Base-by-base conservation (phyloP, 2,113 vertebrate species). In the Ramphastos sulfuratus region DNA sequence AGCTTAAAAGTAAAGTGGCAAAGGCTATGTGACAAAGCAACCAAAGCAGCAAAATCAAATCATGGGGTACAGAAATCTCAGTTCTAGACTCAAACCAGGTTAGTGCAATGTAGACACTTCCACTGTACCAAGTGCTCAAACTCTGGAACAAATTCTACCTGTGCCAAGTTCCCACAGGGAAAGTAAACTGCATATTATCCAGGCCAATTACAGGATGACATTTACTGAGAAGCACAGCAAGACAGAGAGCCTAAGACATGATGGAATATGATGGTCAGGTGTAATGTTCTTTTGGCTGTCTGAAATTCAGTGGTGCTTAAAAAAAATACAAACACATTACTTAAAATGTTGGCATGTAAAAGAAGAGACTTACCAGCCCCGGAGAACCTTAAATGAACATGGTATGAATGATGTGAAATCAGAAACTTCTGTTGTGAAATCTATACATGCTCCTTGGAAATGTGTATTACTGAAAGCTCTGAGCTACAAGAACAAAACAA, bases 381-480 rank as follows among this genome's bases (percentile, higher is more conserved):
- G 97, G 95, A 98, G 97, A 95, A 98, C 98, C 95, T 98, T 98
- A 97, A 99, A 98, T 87, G 98, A 99, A 91, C 59, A 93, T 63
- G 98, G 98, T 37, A 59, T 94, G 77, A 98, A 97, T 86, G 95
- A 94, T 91, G 95, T 90, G 93, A 98, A 98, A 95, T 97, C 97
- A 73, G 87, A 93, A 92, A 96, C 93, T 94, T 97, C 97, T 87
- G 96, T 75, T 96, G 97, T 97, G 88, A 98, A 98, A 96, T 98
- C 98, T 93, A 97, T 20, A 86, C 97, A 97, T 93, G 97, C 91
- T 79, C 98, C 98, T 83, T 97, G 96, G 96, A 98, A 99, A 79
- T 97, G 96, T 73, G 96, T 90, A 69, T 97, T 96, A 95, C 95
- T 97, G 97, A 98, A 99, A 91, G 97, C 97, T 96, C 97, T 98